Evolutionary conservation across 2,797 vertebrate genomes (phyloP).

Genomic region (Esox masquinongy): DNA sequence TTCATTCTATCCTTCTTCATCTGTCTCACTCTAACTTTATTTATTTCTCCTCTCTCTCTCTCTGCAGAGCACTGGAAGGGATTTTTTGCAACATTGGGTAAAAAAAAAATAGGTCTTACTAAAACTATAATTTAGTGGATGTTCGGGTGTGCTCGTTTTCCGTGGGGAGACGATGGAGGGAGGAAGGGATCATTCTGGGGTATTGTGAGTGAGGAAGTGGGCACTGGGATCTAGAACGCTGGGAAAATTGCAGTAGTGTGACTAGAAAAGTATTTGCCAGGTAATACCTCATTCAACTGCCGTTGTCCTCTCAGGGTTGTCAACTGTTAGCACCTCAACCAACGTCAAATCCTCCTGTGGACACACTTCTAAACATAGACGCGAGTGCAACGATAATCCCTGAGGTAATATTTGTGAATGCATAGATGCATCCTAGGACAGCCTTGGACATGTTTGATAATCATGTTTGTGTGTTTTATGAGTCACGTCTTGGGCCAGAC

Average conservation of each 20-base stretch:
- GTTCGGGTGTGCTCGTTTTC: conserved; percentile 1
- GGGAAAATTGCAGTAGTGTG: background rate
- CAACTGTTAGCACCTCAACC: background rate
- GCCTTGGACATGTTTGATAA: conserved; percentile 40
- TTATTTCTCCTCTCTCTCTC: background rate
- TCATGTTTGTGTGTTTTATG: conserved; percentile 14
- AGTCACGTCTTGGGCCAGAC: background rate
- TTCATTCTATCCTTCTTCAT: conserved; percentile 14
- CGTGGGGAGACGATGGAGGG: background rate
- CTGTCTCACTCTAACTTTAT: background rate
- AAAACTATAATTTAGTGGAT: conserved; percentile 26
- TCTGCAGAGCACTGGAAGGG: background rate
- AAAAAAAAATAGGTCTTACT: conserved; percentile 27
- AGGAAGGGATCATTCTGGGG: background rate
- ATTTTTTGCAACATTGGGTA: conserved; percentile 24
- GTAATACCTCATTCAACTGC: background rate
- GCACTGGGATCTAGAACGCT: background rate
- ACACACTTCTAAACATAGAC: background rate
- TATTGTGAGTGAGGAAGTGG: background rate
- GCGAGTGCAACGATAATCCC: background rate
- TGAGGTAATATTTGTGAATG: conserved; percentile 7
- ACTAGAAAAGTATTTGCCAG: conserved; percentile 1
- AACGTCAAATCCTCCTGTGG: background rate
- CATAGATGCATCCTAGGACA: conserved; percentile 47
- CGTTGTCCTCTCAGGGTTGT: background rate